Base-by-base conservation (phyloP, 2,888 invertebrate species). In the Microplitis deprimator region DNA sequence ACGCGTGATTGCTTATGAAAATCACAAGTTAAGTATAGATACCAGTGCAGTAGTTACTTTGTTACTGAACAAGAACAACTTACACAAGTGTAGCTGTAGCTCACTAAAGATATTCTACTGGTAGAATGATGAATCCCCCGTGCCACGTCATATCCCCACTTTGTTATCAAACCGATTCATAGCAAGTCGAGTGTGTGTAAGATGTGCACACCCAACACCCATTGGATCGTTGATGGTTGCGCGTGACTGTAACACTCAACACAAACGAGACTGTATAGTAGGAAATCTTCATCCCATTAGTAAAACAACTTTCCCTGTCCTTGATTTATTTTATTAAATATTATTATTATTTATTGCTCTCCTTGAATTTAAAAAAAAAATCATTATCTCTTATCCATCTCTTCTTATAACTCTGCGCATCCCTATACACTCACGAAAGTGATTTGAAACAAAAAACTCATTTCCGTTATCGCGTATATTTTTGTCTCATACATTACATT, bases 141-240 rank as follows among this genome's bases (percentile, higher is more conserved):
- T 79, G 82, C 82, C 80, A 82, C 82, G 80, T 81, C 82, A 81
- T 79, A 79, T 79, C 82, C 81, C 81, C 80, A 80, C 82, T 20
- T 13, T 29, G 59, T 16, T 59, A 40, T 29, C 29, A 29, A 29
- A 29, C 29, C 67, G 6, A 16, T 59, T 59, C 65, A 10, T 13
- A 29, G 29, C 59, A n/a, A 41, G 13, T 38, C 50, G 13, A n/a
- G 8, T 40, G 75, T 73, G 50, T 68, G 50, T 17, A 29, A 29
- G 29, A 29, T 29, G 20, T 59, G 38, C 13, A 20, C 72, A 72
- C 68, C 76, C 75, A 67, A 75, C 76, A 8, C 76, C 60, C 68
- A 65, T 17, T 29, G 50, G 50, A 50, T 50, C 8, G 50, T 67
- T 60, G 73, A 60, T 60, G 29, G 60, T 20, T 17, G 29, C 41